phyloP scores from a whole-genome alignment of 2,888 invertebrate species.

The Plemyria rubiginata region DNA sequence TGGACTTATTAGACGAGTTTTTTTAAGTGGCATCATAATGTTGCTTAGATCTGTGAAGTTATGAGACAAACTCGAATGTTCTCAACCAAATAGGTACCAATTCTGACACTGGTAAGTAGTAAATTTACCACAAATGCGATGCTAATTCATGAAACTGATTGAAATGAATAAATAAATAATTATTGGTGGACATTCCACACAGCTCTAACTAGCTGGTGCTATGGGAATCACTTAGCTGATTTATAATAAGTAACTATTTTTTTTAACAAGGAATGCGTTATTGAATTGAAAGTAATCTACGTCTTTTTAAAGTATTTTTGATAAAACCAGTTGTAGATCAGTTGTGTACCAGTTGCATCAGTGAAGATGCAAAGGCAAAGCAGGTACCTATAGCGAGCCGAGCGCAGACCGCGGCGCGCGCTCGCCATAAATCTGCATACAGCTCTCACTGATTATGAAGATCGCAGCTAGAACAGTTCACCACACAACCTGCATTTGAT shows the following conservation, averaged over 20 bases:
- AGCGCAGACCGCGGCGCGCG: conserved; percentile 51
- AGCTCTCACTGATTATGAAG: conserved; percentile 22
- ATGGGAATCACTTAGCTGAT: too few species aligned
- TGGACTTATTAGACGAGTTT: conserved; percentile 45
- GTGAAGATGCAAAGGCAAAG: conserved; percentile 21
- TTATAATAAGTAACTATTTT: too few species aligned
- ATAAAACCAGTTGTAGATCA: not conserved
- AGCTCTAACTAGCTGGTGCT: too few species aligned
- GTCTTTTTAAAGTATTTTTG: not conserved
- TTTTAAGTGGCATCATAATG: conserved; percentile 37
- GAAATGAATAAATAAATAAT: not conserved
- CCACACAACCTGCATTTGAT: not conserved
- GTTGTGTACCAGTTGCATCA: too few species aligned
- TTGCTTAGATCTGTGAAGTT: conserved; percentile 28
- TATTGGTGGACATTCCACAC: too few species aligned
- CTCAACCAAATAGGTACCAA: not conserved
- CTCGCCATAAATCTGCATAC: conserved; percentile 69
- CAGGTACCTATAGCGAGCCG: conserved; percentile 40
- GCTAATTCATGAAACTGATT: too few species aligned
- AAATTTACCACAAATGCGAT: too few species aligned
- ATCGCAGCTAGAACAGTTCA: conserved; percentile 16
- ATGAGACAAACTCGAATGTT: not conserved
- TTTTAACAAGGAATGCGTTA: too few species aligned
- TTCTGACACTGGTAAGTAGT: too few species aligned
- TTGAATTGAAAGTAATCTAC: not conserved